These are phyloP conservation scores for Helarctos malayanus DNA, from an alignment of 2,797 vertebrate species.

Conservation along the genomic window DNA sequence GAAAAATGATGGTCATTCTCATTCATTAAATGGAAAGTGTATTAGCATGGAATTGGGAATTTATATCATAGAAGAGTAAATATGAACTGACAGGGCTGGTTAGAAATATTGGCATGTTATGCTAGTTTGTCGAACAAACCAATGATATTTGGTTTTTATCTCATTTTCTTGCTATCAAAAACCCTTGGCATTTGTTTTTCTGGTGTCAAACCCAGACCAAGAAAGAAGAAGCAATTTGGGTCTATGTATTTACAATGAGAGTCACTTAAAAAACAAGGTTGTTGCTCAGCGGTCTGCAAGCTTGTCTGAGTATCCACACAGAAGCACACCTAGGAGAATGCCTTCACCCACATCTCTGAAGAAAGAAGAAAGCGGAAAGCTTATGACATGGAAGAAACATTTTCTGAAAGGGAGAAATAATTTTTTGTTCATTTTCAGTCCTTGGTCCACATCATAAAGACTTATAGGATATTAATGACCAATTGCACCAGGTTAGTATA, in stretches of 20 bases:
- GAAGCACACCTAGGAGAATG: background rate
- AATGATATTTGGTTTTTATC: background rate
- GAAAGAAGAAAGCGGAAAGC: background rate
- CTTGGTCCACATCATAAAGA: background rate
- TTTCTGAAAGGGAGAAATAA: background rate
- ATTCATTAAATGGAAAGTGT: background rate
- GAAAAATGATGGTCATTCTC: background rate
- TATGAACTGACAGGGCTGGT: background rate
- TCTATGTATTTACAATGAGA: background rate
- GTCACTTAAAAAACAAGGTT: background rate
- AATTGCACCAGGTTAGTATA: background rate
- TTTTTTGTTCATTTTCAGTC: slow-evolving; percentile 32
- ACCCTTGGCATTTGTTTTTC: background rate
- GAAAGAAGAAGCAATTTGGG: background rate
- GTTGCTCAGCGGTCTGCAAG: background rate
- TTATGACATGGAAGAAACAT: background rate
- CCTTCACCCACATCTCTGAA: background rate
- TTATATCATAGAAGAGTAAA: background rate
- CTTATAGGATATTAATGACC: background rate
- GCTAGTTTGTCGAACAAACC: background rate
- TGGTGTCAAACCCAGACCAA: background rate
- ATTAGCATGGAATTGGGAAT: background rate
- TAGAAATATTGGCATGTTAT: background rate
- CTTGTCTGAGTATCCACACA: background rate
- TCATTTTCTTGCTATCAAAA: slow-evolving; percentile 36